Evolutionary conservation across 2,113 vertebrate species (phyloP), one percentile per base, ranked within the genome.

Genomic region (Pogonocichla stellata): DNA sequence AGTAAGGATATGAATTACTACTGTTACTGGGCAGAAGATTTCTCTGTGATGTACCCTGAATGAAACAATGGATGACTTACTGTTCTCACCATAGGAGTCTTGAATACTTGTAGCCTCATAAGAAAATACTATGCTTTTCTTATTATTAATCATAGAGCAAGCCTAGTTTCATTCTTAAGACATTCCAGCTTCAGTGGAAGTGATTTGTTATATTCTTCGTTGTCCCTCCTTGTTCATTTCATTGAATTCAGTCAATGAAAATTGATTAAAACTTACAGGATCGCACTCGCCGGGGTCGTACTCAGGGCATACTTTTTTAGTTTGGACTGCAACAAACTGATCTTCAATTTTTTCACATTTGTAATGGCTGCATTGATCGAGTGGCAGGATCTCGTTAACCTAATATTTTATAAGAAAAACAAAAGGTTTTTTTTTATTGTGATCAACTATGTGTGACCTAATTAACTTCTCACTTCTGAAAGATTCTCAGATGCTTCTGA

Each of bases 351-450:
- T 75, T 66, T 97, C 96, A 79, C 99, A 99, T 66, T 28, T 97
- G 88, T 99, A 99, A 8, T 93, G 38, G 2, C 95, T 97, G 96
- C 99, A 99, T 9, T 97, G 97, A 92, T 99, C 97, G 0, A 97
- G 54, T 14, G 91, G 71, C 96, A 97, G 98, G 13, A 96, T 98
- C 10, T 95, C 16, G 9, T 97, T 97, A 60, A 98, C 91, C 99
- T 99, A 96, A 79, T 62, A 84, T 50, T 78, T 89, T 38, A 40
- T 15, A 54, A 83, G 78, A 88, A 92, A 85, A 80, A 6, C 42
- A 78, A 40, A 47, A 17, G 11, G 0, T 8, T 74, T 61, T 80
- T 85, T 75, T 58, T 14, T 13, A 34, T 75, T 60, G n/a, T 64
- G 25, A 65, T 78, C 17, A 38, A 25, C 7, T 29, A 45, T 47